A percentile compares a stretch with the other conserved stretches of the same genome.
Conservation (phyloP, 64 coral and sea anemone species). For the Platygyra sinensis region DNA sequence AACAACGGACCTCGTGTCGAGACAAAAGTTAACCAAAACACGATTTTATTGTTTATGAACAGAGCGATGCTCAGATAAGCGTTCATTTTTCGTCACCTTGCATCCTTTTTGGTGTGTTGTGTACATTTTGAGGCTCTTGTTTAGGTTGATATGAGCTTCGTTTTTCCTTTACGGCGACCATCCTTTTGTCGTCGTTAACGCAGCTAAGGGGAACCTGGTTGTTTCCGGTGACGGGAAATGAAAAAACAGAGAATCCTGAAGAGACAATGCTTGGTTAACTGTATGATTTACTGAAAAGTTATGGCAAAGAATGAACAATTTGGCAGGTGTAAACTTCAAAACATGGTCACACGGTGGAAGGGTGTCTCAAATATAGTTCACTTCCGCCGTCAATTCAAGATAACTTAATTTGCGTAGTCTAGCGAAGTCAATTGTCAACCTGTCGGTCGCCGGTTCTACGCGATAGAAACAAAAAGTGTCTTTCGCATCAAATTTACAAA, state of each 20-base stretch:
- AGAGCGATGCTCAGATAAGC: background rate
- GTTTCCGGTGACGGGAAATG: slow-evolving; percentile 26
- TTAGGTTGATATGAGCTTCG: background rate
- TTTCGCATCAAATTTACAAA: too few species aligned
- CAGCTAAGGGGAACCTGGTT: slow-evolving; percentile 4
- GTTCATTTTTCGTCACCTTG: background rate
- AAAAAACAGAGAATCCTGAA: background rate
- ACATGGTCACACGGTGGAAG: background rate
- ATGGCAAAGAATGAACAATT: slow-evolving; percentile 5
- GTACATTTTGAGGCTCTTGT: background rate
- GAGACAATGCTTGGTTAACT: slow-evolving; percentile 22
- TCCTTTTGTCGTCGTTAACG: background rate
- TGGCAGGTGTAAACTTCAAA: slow-evolving; percentile 1
- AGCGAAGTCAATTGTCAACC: too few species aligned
- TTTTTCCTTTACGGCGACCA: background rate
- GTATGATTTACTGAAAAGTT: background rate
- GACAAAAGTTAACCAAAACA: slow-evolving; percentile 22
- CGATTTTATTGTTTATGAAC: background rate
- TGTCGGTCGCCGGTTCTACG: too few species aligned
- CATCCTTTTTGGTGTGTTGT: background rate
- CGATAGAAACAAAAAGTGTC: too few species aligned
- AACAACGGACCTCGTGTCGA: slow-evolving; percentile 47
- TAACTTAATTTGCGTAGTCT: background rate
- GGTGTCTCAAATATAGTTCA: too few species aligned
- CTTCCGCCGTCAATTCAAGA: background rate